phyloP scores from a whole-genome alignment of 2,797 vertebrate genomes.

The Setipinna tenuifilis region DNA sequence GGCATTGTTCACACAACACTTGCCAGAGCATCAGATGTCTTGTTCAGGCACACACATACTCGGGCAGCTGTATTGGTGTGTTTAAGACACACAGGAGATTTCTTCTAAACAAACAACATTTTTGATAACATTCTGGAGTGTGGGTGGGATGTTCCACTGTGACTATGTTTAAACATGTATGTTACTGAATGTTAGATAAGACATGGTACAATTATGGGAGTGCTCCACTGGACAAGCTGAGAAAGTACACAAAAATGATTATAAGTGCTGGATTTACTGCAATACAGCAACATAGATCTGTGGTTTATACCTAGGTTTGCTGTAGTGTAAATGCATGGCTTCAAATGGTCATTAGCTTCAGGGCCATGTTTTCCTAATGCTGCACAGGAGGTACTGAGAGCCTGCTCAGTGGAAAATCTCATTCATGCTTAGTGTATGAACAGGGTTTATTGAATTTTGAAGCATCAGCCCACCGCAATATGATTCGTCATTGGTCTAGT shows the following conservation, averaged over 20 bases:
- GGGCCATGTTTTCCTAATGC: background rate
- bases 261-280: background rate
- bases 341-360: background rate
- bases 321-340: background rate
- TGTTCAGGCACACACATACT: background rate
- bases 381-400: background rate
- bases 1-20: background rate
- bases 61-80: background rate
- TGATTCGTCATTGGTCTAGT: background rate
- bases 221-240: background rate
- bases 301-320: background rate
- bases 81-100: background rate
- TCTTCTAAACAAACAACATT: background rate
- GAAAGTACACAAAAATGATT: background rate
- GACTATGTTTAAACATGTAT: slow-evolving; percentile 10
- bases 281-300: background rate
- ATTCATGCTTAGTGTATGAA: background rate
- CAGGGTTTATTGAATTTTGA: slow-evolving; percentile 11
- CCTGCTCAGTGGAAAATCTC: background rate
- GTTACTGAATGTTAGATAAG: slow-evolving; percentile 14
- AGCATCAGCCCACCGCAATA: background rate
- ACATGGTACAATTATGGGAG: background rate
- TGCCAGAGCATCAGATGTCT: background rate
- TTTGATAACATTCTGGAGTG: background rate
- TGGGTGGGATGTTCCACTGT: background rate